A percentile compares a stretch with the other conserved stretches of the same genome.
phyloP scores from a whole-genome alignment of 2,888 invertebrate species.

The Rhagonycha lutea region DNA sequence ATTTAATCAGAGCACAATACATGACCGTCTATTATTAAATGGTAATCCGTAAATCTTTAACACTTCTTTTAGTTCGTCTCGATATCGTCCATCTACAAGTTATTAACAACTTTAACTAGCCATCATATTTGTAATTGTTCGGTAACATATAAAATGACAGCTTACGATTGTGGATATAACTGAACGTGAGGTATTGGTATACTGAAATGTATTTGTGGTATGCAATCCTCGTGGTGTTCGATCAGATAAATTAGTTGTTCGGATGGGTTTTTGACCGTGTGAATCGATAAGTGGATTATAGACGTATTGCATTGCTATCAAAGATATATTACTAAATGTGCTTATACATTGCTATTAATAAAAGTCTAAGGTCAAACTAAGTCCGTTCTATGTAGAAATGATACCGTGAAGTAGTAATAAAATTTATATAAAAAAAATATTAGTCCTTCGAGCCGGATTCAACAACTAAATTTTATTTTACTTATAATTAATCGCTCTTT shows the following conservation, averaged over 20 bases:
- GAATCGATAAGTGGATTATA: conserved; percentile 54
- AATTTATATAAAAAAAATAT: background rate
- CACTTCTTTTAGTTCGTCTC: conserved; percentile 15
- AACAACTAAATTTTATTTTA: background rate
- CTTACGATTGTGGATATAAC: conserved; percentile 33
- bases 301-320: conserved; percentile 40
- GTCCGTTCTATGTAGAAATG: background rate
- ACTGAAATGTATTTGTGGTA: conserved; percentile 48
- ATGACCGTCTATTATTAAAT: conserved; percentile 11
- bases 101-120: conserved; percentile 54
- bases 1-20: conserved; percentile 23
- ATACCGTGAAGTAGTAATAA: background rate
- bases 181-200: conserved; percentile 30
- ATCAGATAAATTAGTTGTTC: conserved; percentile 53
- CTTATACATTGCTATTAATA: conserved; percentile 26
- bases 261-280: conserved; percentile 55
- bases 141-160: conserved; percentile 55
- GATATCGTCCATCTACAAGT: conserved; percentile 45
- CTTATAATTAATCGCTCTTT: too few species aligned
- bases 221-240: conserved; percentile 46
- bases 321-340: conserved; percentile 27
- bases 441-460: background rate
- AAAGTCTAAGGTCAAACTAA: conserved; percentile 10
- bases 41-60: conserved; percentile 17
- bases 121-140: conserved; percentile 53